A percentile compares a stretch with the other conserved stretches of the same genome.
Conservation (phyloP, 2,797 vertebrate genomes). For the Furcifer pardalis region DNA sequence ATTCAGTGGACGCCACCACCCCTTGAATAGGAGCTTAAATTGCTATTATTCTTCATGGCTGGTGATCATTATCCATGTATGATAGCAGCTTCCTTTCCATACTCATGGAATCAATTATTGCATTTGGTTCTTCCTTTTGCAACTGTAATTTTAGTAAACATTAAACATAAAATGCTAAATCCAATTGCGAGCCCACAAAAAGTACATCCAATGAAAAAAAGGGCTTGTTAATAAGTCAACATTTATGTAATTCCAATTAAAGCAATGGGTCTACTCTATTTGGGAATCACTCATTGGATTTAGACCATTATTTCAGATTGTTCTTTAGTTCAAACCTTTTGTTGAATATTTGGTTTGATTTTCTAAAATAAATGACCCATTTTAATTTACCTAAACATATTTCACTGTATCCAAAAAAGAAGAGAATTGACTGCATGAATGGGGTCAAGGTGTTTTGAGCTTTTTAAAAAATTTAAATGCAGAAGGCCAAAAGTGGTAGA, state of each 20-base stretch:
- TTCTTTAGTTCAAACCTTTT: conserved; percentile 57
- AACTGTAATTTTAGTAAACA: conserved; percentile 23
- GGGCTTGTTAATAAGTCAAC: too few relatives aligned
- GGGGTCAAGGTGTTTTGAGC: not conserved
- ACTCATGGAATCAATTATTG: conserved; percentile 17
- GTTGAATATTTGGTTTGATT: conserved; percentile 51
- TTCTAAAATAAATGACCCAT: conserved; percentile 56
- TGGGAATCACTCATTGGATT: too few relatives aligned
- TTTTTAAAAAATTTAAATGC: too few relatives aligned
- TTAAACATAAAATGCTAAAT: too few relatives aligned
- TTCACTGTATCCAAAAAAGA: conserved; percentile 47
- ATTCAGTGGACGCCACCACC: not conserved
- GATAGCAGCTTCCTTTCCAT: not conserved
- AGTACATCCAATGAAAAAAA: too few relatives aligned
- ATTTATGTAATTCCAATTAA: too few relatives aligned
- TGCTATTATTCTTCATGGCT: not conserved
- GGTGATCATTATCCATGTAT: conserved; percentile 3
- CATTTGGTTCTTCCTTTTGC: not conserved
- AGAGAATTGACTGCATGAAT: not conserved
- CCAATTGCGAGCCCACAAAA: not conserved
- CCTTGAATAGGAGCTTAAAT: not conserved
- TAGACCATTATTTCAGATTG: not conserved
- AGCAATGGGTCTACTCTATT: too few relatives aligned
- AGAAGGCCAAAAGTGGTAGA: not conserved
- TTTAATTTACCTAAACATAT: conserved; percentile 51